phyloP scores from a whole-genome alignment of 2,888 invertebrate genomes.

The Erebia aethiops region DNA sequence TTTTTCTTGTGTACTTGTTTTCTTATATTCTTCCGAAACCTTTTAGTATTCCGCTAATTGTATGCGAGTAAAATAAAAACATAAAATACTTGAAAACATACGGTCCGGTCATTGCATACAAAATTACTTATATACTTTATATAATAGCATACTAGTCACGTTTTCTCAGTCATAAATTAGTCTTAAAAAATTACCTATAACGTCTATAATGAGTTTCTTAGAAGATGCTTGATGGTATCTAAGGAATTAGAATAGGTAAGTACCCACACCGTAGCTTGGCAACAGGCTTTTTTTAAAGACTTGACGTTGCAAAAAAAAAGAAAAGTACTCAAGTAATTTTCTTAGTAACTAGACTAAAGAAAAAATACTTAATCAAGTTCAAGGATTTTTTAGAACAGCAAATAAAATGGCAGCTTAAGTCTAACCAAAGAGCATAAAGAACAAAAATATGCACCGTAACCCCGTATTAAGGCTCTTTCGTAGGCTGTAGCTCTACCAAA shows the following conservation, averaged over 20 bases:
- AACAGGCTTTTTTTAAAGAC: background rate
- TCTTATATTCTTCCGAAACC: too few relatives aligned
- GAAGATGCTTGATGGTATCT: conserved; percentile 29
- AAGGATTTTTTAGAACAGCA: background rate
- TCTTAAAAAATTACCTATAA: conserved; percentile 28
- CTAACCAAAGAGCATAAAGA: too few relatives aligned
- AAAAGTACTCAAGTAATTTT: background rate
- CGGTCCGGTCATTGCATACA: conserved; percentile 34
- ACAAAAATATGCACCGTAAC: background rate
- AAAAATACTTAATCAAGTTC: background rate
- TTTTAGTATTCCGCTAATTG: background rate
- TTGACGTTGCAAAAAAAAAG: background rate
- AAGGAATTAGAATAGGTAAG: conserved; percentile 19
- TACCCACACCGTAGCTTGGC: background rate
- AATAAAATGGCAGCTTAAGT: background rate
- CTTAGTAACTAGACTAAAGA: background rate
- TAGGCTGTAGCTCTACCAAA: background rate
- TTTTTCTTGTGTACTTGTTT: too few relatives aligned
- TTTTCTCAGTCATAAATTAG: conserved; percentile 36
- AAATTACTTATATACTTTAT: conserved; percentile 34
- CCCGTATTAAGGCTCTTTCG: too few relatives aligned
- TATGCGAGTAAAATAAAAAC: background rate
- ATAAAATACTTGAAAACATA: conserved; percentile 18
- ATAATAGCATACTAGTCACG: conserved; percentile 37
- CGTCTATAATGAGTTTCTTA: conserved; percentile 32